These are phyloP conservation scores for Bettongia penicillata DNA, from an alignment of 2,113 vertebrate genomes.

Conservation along the genomic window DNA sequence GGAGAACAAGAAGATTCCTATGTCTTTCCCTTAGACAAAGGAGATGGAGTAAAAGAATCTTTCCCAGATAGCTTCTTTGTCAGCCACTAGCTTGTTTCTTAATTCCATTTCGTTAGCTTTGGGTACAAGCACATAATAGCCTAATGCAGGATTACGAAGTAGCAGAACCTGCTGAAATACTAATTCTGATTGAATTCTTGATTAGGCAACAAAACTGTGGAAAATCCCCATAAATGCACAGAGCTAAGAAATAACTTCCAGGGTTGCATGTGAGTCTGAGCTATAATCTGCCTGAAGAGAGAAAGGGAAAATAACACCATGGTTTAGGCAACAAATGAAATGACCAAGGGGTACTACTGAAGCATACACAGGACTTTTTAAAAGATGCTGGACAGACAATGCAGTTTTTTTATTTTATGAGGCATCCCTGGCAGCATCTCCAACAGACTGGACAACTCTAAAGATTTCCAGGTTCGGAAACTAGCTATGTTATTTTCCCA, in stretches of 20 bases:
- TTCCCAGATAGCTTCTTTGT: neutral
- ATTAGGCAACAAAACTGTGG: slow-evolving; percentile 25
- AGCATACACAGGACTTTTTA: slow-evolving; percentile 18
- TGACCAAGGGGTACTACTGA: slow-evolving; percentile 23
- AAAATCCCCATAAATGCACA: slow-evolving; percentile 32
- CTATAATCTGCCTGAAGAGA: slow-evolving; percentile 10
- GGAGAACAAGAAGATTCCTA: neutral
- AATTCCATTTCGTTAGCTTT: slow-evolving; percentile 19
- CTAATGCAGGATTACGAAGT: slow-evolving; percentile 33
- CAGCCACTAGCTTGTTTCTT: neutral
- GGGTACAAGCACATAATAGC: neutral
- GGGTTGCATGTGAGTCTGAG: neutral
- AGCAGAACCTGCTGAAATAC: slow-evolving; percentile 32
- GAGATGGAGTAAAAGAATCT: neutral
- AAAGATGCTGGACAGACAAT: neutral
- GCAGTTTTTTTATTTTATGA: neutral
- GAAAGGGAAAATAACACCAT: slow-evolving; percentile 21
- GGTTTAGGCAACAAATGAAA: neutral
- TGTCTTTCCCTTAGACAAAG: slow-evolving; percentile 21
- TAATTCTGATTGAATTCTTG: slow-evolving; percentile 21
- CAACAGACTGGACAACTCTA: slow-evolving; percentile 65
- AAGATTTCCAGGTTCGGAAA: slow-evolving; percentile 63
- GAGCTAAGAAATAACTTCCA: slow-evolving; percentile 17
- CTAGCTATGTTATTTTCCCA: slow-evolving; percentile 64
- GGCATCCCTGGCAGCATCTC: slow-evolving; percentile 2